Evolutionary conservation across 2,113 vertebrate genomes (phyloP).

Genomic region (Paramisgurnus dabryanus): DNA sequence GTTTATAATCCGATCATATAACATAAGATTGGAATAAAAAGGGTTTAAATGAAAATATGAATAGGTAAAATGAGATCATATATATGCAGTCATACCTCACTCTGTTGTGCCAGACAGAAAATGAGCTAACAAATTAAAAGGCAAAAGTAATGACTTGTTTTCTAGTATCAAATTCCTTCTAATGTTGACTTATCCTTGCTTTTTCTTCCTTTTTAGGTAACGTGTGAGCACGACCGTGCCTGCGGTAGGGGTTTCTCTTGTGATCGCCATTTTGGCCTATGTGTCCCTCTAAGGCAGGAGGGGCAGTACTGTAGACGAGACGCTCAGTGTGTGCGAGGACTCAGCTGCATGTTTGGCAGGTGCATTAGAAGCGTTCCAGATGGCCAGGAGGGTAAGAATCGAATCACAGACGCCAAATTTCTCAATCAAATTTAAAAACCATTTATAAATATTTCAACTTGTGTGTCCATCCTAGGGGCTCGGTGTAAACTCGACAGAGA

Average conservation of each 20-base stretch:
- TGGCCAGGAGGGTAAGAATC: constrained; percentile 78
- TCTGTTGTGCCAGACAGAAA: no score
- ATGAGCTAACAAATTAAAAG: background rate
- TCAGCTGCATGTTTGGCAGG: constrained; percentile 86
- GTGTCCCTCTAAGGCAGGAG: constrained; percentile 73
- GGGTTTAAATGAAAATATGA: background rate
- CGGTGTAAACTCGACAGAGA: constrained; percentile 82
- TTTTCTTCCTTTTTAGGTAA: constrained; percentile 59
- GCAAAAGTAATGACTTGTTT: background rate
- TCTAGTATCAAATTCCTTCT: background rate
- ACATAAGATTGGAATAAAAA: background rate
- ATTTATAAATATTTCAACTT: background rate
- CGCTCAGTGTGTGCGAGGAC: constrained; percentile 78
- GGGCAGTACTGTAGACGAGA: constrained; percentile 82
- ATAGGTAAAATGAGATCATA: background rate
- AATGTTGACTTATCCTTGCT: background rate
- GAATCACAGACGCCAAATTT: background rate
- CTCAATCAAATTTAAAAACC: background rate
- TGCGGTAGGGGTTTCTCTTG: constrained; percentile 80
- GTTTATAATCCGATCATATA: background rate
- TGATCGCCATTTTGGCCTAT: constrained; percentile 84
- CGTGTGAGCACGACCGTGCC: constrained; percentile 70
- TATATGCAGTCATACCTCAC: background rate
- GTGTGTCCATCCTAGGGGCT: constrained; percentile 67
- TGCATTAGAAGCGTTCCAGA: constrained; percentile 77